Base-by-base conservation (phyloP, 2,888 invertebrate species). In the Drosophila multiciliata region DNA sequence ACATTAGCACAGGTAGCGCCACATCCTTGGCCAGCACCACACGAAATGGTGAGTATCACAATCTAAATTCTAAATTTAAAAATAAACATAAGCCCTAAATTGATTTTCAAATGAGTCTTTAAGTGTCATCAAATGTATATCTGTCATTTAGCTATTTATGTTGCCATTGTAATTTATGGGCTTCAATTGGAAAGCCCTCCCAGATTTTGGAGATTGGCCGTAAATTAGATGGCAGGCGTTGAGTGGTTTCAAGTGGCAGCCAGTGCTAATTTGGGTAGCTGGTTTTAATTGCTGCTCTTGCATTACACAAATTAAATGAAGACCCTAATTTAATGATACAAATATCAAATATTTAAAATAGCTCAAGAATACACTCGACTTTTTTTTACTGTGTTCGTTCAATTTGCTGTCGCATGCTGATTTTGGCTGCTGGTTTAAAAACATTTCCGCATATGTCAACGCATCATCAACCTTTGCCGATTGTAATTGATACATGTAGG, bases 1-100 rank as follows among this genome's bases (percentile, higher is more conserved):
- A 40, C 58, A 55, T 65, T 3, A 64, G 54, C 77, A 60, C 73
- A 17, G 62, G 77, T 9, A 80, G 78, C 71, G 45, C 88, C 38
- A 49, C 71, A n/a, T 77, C 90, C 33, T 55, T 87, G 63, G 87
- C 90, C 63, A 89, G 58, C 62, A 87, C 90, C 58, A 87, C 90
- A 64, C 82, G 89, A 38, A 90, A 90, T 52, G 89, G 89, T 90
- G 69, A 90, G 87, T 83, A 36, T 9, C 7, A 17, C 11, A 53
- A 32, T 23, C 15, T 26, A n/a, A 15, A 29, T 59, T 45, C 23
- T 45, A 40, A 40, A n/a, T 40, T 23, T 15, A 45, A 15, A 88
- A 69, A 73, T 76, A 73, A 54, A 33, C 12, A 2, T 38, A 65
- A 71, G 59, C 64, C 59, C 50, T 53, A 66, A 88, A 84, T 89